Conservation (phyloP, 1,140 invertebrate genomes). For the Liolophura sinensis region DNA sequence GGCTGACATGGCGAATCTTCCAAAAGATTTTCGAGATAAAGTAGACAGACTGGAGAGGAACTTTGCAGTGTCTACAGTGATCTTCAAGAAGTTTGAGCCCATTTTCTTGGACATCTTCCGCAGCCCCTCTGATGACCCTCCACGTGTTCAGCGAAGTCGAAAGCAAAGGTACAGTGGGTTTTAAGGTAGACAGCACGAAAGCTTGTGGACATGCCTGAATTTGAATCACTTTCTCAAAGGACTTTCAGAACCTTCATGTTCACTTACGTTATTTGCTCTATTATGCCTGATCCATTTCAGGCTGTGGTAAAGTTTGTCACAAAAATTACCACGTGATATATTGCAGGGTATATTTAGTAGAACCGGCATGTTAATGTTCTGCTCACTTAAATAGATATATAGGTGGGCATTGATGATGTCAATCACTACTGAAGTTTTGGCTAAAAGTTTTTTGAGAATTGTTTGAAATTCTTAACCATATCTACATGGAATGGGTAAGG, state of each 20-base stretch:
- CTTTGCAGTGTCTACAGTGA: slow-evolving; percentile 91
- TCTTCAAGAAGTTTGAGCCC: slow-evolving; percentile 91
- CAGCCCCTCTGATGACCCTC: slow-evolving; percentile 57
- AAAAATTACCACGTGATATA: neutral
- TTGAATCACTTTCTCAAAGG: too few relatives aligned
- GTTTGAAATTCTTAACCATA: too few relatives aligned
- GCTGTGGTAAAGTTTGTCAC: slow-evolving; percentile 1
- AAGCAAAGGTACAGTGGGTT: slow-evolving; percentile 67
- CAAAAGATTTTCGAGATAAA: slow-evolving; percentile 81
- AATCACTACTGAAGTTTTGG: too few relatives aligned
- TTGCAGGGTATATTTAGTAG: too few relatives aligned
- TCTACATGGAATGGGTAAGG: too few relatives aligned
- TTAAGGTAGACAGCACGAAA: neutral
- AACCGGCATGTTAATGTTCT: too few relatives aligned
- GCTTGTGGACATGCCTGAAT: neutral
- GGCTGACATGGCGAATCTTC: slow-evolving; percentile 91
- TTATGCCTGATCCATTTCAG: neutral
- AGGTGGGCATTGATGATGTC: too few relatives aligned
- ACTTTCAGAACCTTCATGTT: too few relatives aligned
- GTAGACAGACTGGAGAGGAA: slow-evolving; percentile 87
- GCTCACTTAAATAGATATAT: too few relatives aligned
- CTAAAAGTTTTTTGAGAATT: too few relatives aligned
- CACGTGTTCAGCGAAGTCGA: slow-evolving; percentile 68
- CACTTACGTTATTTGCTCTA: too few relatives aligned
- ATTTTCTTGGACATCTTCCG: slow-evolving; percentile 70